These are phyloP conservation scores for Cairina moschata DNA, from an alignment of 2,113 vertebrate genomes.

Conservation along the genomic window DNA sequence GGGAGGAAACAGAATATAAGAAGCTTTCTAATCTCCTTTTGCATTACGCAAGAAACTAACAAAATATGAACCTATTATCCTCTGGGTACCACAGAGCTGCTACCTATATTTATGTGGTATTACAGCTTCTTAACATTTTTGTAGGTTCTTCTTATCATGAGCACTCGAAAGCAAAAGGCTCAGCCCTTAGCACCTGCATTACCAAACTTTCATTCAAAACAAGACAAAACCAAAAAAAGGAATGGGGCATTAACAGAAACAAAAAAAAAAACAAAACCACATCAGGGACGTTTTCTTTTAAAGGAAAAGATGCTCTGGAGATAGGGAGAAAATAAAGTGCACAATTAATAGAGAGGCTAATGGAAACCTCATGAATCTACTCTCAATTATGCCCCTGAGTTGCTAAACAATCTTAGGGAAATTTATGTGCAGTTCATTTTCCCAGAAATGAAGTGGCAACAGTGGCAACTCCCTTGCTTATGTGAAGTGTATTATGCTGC, in stretches of 20 bases:
- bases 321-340: background rate
- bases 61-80: conserved; percentile 26
- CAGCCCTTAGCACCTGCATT: background rate
- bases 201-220: background rate
- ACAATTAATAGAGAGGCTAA: background rate
- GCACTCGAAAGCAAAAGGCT: background rate
- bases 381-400: background rate
- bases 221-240: background rate
- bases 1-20: conserved; percentile 62
- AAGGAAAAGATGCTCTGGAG: background rate
- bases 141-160: background rate
- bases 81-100: conserved; percentile 5
- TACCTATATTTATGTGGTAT: conserved; percentile 19
- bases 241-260: background rate
- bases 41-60: conserved; percentile 54
- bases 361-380: background rate
- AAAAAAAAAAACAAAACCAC: background rate
- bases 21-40: conserved; percentile 58
- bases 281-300: background rate
- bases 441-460: background rate
- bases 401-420: background rate
- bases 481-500: background rate
- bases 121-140: background rate
- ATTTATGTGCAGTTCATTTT: background rate
- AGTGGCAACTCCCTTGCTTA: background rate